Base-by-base conservation (phyloP, 2,888 invertebrate genomes). In the Ormyrus rosae region DNA sequence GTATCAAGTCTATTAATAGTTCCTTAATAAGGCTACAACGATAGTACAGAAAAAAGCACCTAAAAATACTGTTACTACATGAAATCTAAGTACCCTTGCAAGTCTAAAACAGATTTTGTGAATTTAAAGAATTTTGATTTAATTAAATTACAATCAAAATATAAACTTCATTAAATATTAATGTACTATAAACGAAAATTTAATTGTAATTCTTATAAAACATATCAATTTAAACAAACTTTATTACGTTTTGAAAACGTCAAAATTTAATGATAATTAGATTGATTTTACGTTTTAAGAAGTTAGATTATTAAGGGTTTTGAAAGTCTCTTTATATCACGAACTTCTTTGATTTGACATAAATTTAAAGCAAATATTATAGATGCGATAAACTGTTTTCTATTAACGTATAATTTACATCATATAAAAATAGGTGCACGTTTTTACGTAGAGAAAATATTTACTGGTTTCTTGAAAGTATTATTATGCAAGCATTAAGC, bases 21-120 rank as follows among this genome's bases (percentile, higher is more conserved):
- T 76, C 69, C 69, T 69, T 69, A 19, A 61, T 7, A 63, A 76
- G 55, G 53, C 34, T 69, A 76, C 69, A 63, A 76, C 69, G 76
- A 76, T 69, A 63, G 63, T 55, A 69, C 61, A 76, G 55, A 76
- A 4, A 69, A 34, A 53, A 69, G 56, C 64, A 69, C 58, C 67
- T 75, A 58, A 65, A 34, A 60, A 70, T 8, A 45, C 69, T 69
- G 10, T 70, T 58, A 50, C 4, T 34, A 34, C 34, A 34, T 34
- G 34, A 4, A 70, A 70, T 60, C 50, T 19, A 70, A 70, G 10
- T 19, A 56, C 48, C 9, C 58, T n/a, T 51, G 50, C 34, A 34
- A 34, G 34, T 34, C 3, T 34, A 34, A 34, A 34, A 34, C 34
- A 34, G 34, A 34, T 34, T 34, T 34, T 34, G 34, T 34, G 34